These are phyloP conservation scores for Tetramorium parvispinum DNA, from an alignment of 1,140 invertebrate species.

Conservation along the genomic window DNA sequence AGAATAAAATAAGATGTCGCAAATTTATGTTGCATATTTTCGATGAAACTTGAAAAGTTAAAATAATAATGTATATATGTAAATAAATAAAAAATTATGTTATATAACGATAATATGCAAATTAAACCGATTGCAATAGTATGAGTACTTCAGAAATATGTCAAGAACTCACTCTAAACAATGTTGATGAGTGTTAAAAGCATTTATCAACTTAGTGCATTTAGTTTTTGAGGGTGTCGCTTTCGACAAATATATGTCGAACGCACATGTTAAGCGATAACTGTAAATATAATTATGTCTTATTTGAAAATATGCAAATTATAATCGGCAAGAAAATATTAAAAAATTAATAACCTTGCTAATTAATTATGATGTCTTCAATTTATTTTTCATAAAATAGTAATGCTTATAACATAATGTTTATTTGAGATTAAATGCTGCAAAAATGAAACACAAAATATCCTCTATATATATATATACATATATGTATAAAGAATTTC, in stretches of 20 bases:
- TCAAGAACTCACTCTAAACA: constrained; percentile 39
- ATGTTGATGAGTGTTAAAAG: constrained; percentile 33
- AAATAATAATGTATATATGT: constrained; percentile 1
- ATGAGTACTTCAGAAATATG: neutral
- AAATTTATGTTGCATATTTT: neutral
- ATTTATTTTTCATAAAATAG: neutral
- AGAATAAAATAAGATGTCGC: constrained; percentile 11
- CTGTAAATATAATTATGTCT: constrained; percentile 13
- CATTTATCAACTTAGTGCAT: constrained; percentile 15
- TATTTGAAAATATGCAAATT: neutral
- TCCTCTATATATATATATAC: too few relatives aligned
- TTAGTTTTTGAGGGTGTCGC: neutral
- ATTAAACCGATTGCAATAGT: neutral
- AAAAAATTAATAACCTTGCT: neutral
- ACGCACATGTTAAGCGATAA: constrained; percentile 13
- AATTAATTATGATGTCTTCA: neutral
- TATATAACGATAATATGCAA: neutral
- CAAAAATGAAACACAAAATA: constrained; percentile 6
- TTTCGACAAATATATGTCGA: neutral
- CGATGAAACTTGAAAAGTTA: constrained; percentile 19
- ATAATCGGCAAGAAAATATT: neutral
- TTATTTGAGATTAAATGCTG: neutral
- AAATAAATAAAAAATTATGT: neutral
- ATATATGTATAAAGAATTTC: neutral
- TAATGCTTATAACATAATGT: neutral